These are phyloP conservation scores for Chascanopsetta lugubris DNA, from an alignment of 2,113 vertebrate genomes.

Conservation along the genomic window DNA sequence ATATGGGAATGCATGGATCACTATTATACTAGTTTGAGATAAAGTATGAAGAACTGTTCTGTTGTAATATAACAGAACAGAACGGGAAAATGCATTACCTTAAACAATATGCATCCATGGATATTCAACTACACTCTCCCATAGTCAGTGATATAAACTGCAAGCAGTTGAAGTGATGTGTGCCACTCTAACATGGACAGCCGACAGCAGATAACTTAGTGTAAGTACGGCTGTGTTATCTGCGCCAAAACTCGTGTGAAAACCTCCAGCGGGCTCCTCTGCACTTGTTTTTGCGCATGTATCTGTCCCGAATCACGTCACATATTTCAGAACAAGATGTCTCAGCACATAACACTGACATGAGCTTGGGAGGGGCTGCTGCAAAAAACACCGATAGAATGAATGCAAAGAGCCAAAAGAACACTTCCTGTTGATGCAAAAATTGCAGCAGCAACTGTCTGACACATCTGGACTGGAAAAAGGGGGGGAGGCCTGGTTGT, in stretches of 20 bases:
- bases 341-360: slow-evolving; percentile 51
- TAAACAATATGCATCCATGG: no score
- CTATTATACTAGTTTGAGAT: no score
- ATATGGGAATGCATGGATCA: not conserved
- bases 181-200: not conserved
- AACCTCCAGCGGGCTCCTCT: not conserved
- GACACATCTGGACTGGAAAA: slow-evolving; percentile 81
- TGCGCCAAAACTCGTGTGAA: slow-evolving; percentile 9
- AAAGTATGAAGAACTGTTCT: not conserved
- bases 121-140: no score
- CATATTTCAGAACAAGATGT: slow-evolving; percentile 50
- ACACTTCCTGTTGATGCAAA: slow-evolving; percentile 82
- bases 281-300: not conserved
- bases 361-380: slow-evolving; percentile 72
- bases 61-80: not conserved
- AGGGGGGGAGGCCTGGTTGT: slow-evolving; percentile 81
- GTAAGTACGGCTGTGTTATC: slow-evolving; percentile 7
- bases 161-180: not conserved
- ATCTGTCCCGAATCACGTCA: slow-evolving; percentile 9
- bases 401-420: slow-evolving; percentile 77
- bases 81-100: not conserved
- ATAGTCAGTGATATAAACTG: no score
- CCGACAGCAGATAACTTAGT: slow-evolving; percentile 22
- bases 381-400: slow-evolving; percentile 71
- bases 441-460: slow-evolving; percentile 81